Base-by-base conservation (phyloP, 2,888 invertebrate species). In the Sylvicola cinctus region DNA sequence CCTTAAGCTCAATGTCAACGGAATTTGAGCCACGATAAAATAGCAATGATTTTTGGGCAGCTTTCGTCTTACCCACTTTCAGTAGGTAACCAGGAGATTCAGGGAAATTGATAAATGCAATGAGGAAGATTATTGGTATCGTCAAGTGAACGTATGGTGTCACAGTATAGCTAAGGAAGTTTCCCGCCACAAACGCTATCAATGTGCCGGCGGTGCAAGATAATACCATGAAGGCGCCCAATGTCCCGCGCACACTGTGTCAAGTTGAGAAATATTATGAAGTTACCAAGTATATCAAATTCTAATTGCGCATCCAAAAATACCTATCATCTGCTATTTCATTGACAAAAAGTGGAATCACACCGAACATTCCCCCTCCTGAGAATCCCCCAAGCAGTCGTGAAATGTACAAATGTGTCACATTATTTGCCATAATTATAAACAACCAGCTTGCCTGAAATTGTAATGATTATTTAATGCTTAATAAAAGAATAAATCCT, bases 51-150 rank as follows among this genome's bases (percentile, higher is more conserved):
- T 28, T 32, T 32, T 32, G 28, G 10, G 32, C 29, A 10, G 32
- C 14, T 23, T 35, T 25, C 4, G 10, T 16, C 31, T 49, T 49
- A 16, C 50, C 46, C 1, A 36, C 32, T 26, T 46, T 48, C 6
- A 50, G 37, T 29, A 58, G 37, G 37, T 49, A 43, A 35, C 49
- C 49, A 2, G 58, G 58, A 3, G 55, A 54, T 38, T 58, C 57
- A 0, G 57, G 57, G 34, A 57, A 41, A 17, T 50, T 52, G 26
- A 44, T 36, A 27, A 55, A 50, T 7, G 46, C 44, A 1, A 44
- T 11, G 4, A 52, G 27, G 39, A 50, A 55, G 4, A 46, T 3
- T 11, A 54, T n/a, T 3, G 49, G 40, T 2, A 53, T 14, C 0
- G 32, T n/a, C 3, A 48, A 42, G 3, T 46, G 35, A 5, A 53